phyloP scores from a whole-genome alignment of 2,113 vertebrate genomes.

The Nothoprocta perdicaria region DNA sequence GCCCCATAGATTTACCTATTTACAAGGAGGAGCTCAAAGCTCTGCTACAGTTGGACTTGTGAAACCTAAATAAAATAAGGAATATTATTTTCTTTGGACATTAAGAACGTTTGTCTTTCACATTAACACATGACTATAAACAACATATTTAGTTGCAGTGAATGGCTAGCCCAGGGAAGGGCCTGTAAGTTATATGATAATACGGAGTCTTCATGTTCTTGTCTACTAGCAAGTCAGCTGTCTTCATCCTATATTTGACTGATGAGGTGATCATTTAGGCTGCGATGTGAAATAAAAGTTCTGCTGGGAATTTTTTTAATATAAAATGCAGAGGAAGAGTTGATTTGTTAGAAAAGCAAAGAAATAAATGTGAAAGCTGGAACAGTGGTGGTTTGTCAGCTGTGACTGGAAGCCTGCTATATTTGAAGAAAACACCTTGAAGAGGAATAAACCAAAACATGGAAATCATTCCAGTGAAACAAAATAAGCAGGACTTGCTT shows the following conservation, averaged over 20 bases:
- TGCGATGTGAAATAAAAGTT: slow-evolving; percentile 52
- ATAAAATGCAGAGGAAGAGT: not conserved
- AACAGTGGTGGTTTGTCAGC: not conserved
- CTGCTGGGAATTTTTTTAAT: slow-evolving; percentile 16
- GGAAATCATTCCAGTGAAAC: not conserved
- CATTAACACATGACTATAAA: not conserved
- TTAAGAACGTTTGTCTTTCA: not conserved
- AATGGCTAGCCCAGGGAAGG: not conserved
- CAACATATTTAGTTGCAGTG: not conserved
- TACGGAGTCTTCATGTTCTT: not conserved
- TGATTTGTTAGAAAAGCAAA: not conserved
- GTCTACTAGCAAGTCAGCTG: not conserved
- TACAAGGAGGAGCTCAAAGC: not conserved
- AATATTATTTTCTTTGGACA: not conserved
- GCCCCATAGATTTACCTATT: not conserved
- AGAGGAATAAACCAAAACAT: not conserved
- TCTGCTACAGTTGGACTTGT: not conserved
- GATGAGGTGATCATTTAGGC: not conserved
- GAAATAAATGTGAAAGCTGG: not conserved
- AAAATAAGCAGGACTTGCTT: not conserved
- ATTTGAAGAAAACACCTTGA: not conserved
- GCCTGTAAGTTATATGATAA: not conserved
- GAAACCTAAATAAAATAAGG: slow-evolving; percentile 4
- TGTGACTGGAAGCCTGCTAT: not conserved
- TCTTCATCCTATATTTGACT: slow-evolving; percentile 16